A percentile compares a stretch with the other conserved stretches of the same genome.
These are phyloP conservation scores for Probaryconus sp. DNA, from an alignment of 1,140 invertebrate species.

Conservation along the genomic window DNA sequence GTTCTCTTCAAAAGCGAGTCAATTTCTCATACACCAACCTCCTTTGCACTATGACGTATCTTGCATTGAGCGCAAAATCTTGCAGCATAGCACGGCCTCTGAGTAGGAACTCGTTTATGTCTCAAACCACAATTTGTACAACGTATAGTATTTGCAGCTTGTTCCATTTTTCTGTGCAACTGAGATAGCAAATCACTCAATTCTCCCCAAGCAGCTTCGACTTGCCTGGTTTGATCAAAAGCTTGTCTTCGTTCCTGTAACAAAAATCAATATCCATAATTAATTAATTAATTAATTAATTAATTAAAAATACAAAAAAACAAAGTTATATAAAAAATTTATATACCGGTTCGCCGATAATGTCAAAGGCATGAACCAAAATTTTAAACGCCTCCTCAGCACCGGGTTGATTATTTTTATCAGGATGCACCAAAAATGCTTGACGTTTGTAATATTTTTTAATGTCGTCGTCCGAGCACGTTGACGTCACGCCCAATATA, in stretches of 20 bases:
- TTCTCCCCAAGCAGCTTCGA: constrained; percentile 90
- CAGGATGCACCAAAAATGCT: constrained; percentile 95
- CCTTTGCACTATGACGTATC: constrained; percentile 93
- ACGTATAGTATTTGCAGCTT: constrained; percentile 92
- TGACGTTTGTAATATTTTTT: constrained; percentile 95
- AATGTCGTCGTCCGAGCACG: constrained; percentile 94
- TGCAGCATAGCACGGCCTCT: constrained; percentile 92
- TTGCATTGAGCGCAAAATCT: constrained; percentile 93
- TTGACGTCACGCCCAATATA: constrained; percentile 90
- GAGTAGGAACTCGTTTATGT: constrained; percentile 90
- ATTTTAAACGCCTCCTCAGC: constrained; percentile 98
- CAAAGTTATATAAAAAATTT: neutral
- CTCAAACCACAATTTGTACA: constrained; percentile 94
- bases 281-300: constrained; percentile 1
- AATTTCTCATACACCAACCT: no score
- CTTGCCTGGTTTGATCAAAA: constrained; percentile 89
- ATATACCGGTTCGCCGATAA: constrained; percentile 93
- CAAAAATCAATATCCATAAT: constrained; percentile 32
- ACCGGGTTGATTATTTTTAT: constrained; percentile 95
- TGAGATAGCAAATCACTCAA: constrained; percentile 89
- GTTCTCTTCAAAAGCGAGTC: no score
- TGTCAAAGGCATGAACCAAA: constrained; percentile 94
- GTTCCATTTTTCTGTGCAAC: constrained; percentile 95
- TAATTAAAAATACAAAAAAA: constrained; percentile 11
- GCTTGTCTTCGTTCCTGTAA: constrained; percentile 86